Base-by-base conservation (phyloP, 2,113 vertebrate genomes). In the Corvus moneduloides region DNA sequence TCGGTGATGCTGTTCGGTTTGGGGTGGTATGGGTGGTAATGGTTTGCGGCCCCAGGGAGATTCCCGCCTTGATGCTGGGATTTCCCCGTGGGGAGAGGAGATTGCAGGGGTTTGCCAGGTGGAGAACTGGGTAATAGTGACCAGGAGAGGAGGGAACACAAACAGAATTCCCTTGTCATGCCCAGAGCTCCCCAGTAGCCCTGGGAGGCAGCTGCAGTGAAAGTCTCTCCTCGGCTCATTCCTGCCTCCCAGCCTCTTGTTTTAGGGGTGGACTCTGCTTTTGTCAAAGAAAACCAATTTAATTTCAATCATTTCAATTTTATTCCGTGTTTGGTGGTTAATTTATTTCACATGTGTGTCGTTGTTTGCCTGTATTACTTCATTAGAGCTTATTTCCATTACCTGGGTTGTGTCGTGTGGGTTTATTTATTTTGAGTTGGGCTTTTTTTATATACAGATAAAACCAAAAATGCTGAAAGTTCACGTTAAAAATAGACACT, bases 131-230 rank as follows among this genome's bases (percentile, higher is more conserved):
- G 0, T 15, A 11, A 17, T 1, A 37, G 44, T 6, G 56, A 5
- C 30, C 66, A 1, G 75, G 71, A 85, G 86, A 35, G 69, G 12
- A 81, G 69, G 56, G 46, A 72, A 43, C 11, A 5, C 16, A 5
- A 46, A 41, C 94, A 91, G 87, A 39, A 80, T 91, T 63, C 87
- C 26, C 90, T 48, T 76, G 89, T 61, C 76, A 33, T 89, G 74
- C 43, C 89, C 68, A 1, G 5, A 23, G 73, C 80, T 93, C 62
- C 66, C 76, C 49, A 3, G 72, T 26, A 89, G 69, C 68, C 54
- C 89, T 30, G 85, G 69, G 54, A 84, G 80, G 75, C 69, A 74
- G 90, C 81, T 86, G 92, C 87, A 63, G 74, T 23, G 44, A 16
- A 39, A 59, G 55, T 41, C 51, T 78, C 58, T 74, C 55, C 61